Evolutionary conservation across 2,113 vertebrate species (phyloP), one percentile per base, ranked within the genome.

Genomic region (Amphilophus citrinellus): DNA sequence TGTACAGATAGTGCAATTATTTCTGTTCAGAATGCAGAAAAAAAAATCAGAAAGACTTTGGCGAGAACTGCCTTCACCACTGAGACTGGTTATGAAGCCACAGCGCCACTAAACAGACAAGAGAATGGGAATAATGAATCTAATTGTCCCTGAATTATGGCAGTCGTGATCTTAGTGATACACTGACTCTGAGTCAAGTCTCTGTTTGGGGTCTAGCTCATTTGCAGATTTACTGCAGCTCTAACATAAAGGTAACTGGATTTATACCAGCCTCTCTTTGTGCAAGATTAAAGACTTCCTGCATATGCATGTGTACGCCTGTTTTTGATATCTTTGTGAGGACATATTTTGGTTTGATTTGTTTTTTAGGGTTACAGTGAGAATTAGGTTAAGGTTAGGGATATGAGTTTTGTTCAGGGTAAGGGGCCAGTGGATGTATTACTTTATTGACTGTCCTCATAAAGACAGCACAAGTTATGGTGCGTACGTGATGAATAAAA

Each of bases 151-250:
- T 62, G 17, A 71, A 78, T 61, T 77, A 73, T 71, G 32, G 60
- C 50, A 32, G 3, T 0, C 4, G 9, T n/a, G 24, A 18, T 37
- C 4, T 9, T 32, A 44, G 39, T 88, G 80, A 87, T 68, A 60
- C 47, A 80, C 13, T 39, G 58, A 82, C 58, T 22, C 58, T 68
- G 73, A 68, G 56, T 80, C 66, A 84, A 39, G 75, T 71, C 10
- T 80, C 18, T 66, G n/a, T 57, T 84, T 65, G 57, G 22, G 42
- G 32, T 22, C 22, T 0, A 11, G 42, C 75, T 82, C 42, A 85
- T 86, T 58, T 76, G 24, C 27, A 84, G 62, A 89, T 86, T 85
- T 76, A 77, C 15, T 61, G 79, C 56, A 10, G 50, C 53, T 68
- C 35, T 77, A 61, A 82, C 76, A 35, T 62, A 56, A 24, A n/a